phyloP scores from a whole-genome alignment of 2,797 vertebrate genomes.

The Varecia variegata region DNA sequence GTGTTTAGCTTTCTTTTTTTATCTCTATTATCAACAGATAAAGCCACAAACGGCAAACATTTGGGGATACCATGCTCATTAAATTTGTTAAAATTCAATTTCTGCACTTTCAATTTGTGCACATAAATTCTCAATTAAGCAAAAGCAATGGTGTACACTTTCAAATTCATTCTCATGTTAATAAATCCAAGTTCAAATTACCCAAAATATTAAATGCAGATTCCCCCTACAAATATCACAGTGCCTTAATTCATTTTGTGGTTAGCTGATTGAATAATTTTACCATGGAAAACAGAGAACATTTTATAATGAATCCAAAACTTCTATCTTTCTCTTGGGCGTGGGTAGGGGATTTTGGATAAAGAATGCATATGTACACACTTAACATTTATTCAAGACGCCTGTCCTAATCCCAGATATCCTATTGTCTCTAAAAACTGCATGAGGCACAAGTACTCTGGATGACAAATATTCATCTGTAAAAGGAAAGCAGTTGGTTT shows the following conservation, averaged over 20 bases:
- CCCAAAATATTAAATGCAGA: slow-evolving; percentile 18
- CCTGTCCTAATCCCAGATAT: not conserved
- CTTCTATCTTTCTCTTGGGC: not conserved
- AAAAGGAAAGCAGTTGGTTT: not conserved
- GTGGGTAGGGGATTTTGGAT: not conserved
- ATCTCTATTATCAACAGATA: not conserved
- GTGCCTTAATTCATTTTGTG: slow-evolving; percentile 28
- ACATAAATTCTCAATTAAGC: slow-evolving; percentile 36
- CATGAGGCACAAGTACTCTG: not conserved
- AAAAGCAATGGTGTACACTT: not conserved
- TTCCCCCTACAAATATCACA: not conserved
- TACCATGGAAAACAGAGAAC: slow-evolving; percentile 5
- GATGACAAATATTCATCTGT: not conserved
- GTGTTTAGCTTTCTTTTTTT: not conserved
- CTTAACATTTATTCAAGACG: not conserved
- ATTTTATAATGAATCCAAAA: slow-evolving; percentile 32
- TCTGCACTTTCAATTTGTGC: not conserved
- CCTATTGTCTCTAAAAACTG: not conserved
- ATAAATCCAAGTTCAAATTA: slow-evolving; percentile 44
- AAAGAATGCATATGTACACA: not conserved
- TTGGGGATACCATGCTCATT: not conserved
- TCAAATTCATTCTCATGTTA: not conserved
- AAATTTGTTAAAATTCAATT: slow-evolving; percentile 37
- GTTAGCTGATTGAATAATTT: slow-evolving; percentile 44
- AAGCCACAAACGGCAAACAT: not conserved